phyloP scores from a whole-genome alignment of 2,113 vertebrate genomes.

The Azemiops feae region DNA sequence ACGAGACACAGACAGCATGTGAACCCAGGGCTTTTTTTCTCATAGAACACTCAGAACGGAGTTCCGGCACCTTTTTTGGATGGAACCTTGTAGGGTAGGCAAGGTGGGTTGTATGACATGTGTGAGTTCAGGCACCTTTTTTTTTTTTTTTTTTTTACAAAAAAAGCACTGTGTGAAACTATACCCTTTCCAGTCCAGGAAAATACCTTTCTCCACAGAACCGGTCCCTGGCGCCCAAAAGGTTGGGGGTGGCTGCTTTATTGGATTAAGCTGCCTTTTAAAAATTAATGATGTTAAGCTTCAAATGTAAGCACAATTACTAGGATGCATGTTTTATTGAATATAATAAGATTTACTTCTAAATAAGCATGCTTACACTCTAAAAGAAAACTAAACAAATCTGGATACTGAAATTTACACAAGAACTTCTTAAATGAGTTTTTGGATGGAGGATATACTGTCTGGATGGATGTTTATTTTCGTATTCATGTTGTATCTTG shows the following conservation, averaged over 20 bases:
- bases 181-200: too few relatives aligned
- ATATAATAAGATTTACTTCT: neutral
- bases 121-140: too few relatives aligned
- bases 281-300: neutral
- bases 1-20: too few relatives aligned
- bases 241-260: too few relatives aligned
- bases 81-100: too few relatives aligned
- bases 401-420: neutral
- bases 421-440: neutral
- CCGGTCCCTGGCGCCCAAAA: neutral
- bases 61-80: too few relatives aligned
- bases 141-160: too few relatives aligned
- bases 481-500: neutral
- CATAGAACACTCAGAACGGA: too few relatives aligned
- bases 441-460: neutral
- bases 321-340: neutral
- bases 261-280: neutral
- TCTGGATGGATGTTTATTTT: neutral
- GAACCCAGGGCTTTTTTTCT: too few relatives aligned
- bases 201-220: too few relatives aligned
- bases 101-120: too few relatives aligned
- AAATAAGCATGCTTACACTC: neutral
- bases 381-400: neutral
- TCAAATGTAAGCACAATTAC: neutral
- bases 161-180: too few relatives aligned